Conservation (phyloP, 2,888 invertebrate species). For the Caenorhabditis uteleia region DNA sequence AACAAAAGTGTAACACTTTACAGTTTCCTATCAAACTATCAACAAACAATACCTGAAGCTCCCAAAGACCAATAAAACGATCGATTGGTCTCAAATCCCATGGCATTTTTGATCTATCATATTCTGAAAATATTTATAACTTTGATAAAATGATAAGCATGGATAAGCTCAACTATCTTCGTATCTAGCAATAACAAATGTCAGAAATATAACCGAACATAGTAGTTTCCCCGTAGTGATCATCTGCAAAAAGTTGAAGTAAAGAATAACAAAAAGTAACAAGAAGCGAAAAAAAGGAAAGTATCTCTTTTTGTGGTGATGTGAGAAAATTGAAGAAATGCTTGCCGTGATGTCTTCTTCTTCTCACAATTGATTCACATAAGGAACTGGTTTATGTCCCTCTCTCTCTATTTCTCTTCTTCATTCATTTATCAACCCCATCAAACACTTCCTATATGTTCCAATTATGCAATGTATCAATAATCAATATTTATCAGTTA, state of each 20-base stretch:
- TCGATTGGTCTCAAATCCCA: conserved; percentile 65
- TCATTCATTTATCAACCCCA: too few species aligned
- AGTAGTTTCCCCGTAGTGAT: conserved; percentile 13
- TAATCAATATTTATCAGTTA: background rate
- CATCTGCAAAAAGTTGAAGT: conserved; percentile 6
- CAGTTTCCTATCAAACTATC: background rate
- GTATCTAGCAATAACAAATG: conserved; percentile 44
- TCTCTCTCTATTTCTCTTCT: background rate
- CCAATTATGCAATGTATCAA: background rate
- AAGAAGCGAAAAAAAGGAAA: conserved; percentile 3
- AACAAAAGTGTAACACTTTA: background rate
- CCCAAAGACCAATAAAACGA: conserved; percentile 66
- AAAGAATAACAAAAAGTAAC: background rate
- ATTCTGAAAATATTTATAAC: conserved; percentile 32
- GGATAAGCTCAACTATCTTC: conserved; percentile 40
- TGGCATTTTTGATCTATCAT: conserved; percentile 60
- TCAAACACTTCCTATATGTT: background rate
- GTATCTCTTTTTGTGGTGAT: too few species aligned
- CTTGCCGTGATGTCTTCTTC: background rate
- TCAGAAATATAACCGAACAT: conserved; percentile 24
- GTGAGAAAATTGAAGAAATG: too few species aligned
- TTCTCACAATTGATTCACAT: too few species aligned
- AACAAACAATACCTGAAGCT: conserved; percentile 35
- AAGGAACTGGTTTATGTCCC: background rate
- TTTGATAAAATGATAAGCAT: background rate